Conservation (phyloP, 1,140 invertebrate genomes). For the Argopecten irradians region DNA sequence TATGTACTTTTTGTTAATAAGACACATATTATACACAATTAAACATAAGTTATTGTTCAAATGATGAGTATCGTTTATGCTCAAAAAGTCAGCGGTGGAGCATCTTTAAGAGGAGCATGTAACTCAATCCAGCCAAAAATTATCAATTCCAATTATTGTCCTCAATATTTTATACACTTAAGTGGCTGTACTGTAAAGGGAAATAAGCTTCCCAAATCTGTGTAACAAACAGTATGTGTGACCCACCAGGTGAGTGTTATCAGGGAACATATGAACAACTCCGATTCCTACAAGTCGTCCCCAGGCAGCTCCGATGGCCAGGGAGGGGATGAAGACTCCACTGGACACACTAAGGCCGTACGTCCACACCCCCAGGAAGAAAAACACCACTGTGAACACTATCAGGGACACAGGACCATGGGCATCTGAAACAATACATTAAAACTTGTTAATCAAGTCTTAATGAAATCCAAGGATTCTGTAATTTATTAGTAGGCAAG, state of each 20-base stretch:
- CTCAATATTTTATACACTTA: background rate
- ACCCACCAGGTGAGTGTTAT: constrained; percentile 47
- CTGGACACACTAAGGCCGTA: constrained; percentile 96
- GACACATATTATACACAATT: no score
- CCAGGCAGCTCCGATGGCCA: constrained; percentile 97
- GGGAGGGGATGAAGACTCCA: constrained; percentile 97
- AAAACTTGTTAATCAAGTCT: no score
- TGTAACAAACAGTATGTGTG: background rate
- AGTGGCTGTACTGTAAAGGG: background rate
- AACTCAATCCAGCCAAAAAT: background rate
- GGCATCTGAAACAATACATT: constrained; percentile 83
- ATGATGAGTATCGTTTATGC: no score
- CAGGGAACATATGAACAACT: constrained; percentile 81
- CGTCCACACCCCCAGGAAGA: constrained; percentile 93
- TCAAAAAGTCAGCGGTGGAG: background rate
- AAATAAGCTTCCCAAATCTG: background rate
- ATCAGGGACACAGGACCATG: constrained; percentile 88
- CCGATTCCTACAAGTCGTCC: constrained; percentile 89
- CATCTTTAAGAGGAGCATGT: background rate
- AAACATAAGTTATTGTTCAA: no score
- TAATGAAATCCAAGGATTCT: no score
- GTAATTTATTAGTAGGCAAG: no score
- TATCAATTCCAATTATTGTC: background rate
- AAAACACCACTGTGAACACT: constrained; percentile 93
- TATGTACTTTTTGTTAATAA: no score